phyloP scores from a whole-genome alignment of 2,113 vertebrate genomes.

The Gila orcuttii region DNA sequence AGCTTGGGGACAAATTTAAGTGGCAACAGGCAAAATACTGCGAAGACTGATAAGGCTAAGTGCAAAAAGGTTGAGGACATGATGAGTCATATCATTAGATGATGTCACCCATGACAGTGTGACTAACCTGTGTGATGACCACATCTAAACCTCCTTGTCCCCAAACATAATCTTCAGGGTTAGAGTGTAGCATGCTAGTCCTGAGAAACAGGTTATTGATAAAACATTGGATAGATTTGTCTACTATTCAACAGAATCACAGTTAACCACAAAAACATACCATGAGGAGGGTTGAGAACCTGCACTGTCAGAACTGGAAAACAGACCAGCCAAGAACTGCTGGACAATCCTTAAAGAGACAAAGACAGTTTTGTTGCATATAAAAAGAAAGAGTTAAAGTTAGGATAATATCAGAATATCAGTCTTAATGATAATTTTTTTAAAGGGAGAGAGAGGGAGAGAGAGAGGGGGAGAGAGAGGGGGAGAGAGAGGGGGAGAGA shows the following conservation, averaged over 20 bases:
- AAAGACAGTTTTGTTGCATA: slow-evolving; percentile 14
- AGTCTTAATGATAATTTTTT: background rate
- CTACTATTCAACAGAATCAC: background rate
- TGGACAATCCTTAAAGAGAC: slow-evolving; percentile 82
- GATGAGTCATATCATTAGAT: slow-evolving; percentile 28
- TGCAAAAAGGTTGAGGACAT: slow-evolving; percentile 6
- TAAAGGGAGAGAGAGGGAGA: too few species aligned
- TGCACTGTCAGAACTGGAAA: slow-evolving; percentile 80
- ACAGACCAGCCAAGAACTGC: slow-evolving; percentile 88
- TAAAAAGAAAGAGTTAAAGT: background rate
- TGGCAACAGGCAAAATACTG: slow-evolving; percentile 15
- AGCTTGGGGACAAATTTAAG: slow-evolving; percentile 4
- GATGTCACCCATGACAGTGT: slow-evolving; percentile 14
- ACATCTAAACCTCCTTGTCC: slow-evolving; percentile 91
- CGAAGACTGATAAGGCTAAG: background rate
- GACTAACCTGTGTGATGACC: slow-evolving; percentile 90
- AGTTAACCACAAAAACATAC: slow-evolving; percentile 68
- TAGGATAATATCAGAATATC: background rate
- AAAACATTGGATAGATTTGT: background rate
- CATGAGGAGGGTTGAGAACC: slow-evolving; percentile 81
- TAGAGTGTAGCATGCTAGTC: slow-evolving; percentile 88
- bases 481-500: too few species aligned
- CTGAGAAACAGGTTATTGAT: slow-evolving; percentile 64
- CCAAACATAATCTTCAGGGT: slow-evolving; percentile 92
- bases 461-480: too few species aligned